Evolutionary conservation across 2,888 invertebrate species (phyloP).

Genomic region (Drosophila neutralis): DNA sequence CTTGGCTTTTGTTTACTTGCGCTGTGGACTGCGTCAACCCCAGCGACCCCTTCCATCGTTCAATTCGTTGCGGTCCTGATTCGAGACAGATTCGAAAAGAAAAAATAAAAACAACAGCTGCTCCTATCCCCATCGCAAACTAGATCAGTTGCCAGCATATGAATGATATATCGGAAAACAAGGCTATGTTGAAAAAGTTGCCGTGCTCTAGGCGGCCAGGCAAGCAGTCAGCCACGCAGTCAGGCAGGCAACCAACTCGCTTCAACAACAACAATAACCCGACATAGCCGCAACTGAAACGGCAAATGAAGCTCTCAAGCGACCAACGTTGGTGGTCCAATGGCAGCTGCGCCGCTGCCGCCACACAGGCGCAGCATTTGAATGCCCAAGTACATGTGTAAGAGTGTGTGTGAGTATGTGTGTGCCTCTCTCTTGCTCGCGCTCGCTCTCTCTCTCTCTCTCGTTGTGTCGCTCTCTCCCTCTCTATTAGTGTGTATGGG

Average conservation of each 20-base stretch:
- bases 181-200: constrained; percentile 56
- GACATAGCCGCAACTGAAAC: constrained; percentile 69
- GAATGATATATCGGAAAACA: constrained; percentile 51
- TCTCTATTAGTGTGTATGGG: constrained; percentile 37
- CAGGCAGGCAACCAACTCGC: constrained; percentile 38
- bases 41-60: constrained; percentile 11
- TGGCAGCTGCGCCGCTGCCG: constrained; percentile 67
- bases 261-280: constrained; percentile 49
- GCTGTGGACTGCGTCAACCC: constrained; percentile 13
- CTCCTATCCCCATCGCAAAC: constrained; percentile 48
- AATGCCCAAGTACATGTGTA: constrained; percentile 53
- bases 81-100: constrained; percentile 4
- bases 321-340: constrained; percentile 77
- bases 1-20: constrained; percentile 3
- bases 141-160: constrained; percentile 53
- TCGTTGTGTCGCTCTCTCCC: background rate
- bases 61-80: constrained; percentile 26
- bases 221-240: constrained; percentile 42
- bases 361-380: constrained; percentile 71
- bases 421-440: constrained; percentile 24
- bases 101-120: constrained; percentile 37
- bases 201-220: constrained; percentile 49
- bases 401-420: constrained; percentile 27
- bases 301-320: constrained; percentile 78
- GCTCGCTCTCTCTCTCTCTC: constrained; percentile 5